These are phyloP conservation scores for Megalurothrips usitatus DNA, from an alignment of 2,888 invertebrate species.

Conservation along the genomic window DNA sequence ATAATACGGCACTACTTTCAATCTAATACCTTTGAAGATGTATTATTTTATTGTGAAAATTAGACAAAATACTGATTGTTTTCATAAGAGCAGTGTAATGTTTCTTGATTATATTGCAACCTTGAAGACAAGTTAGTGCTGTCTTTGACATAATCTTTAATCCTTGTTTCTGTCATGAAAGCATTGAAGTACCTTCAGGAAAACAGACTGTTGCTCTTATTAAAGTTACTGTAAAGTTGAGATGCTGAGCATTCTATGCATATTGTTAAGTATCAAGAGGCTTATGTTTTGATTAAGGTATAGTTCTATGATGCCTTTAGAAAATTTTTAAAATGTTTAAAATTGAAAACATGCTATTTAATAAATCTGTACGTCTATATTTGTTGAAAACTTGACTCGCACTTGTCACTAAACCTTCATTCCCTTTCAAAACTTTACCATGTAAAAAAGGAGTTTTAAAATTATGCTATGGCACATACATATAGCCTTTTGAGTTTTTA, in stretches of 20 bases:
- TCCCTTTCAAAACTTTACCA: not conserved
- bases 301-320: not conserved
- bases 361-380: not conserved
- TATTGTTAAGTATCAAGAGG: not conserved
- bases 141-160: not conserved
- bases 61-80: not conserved
- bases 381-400: conserved; percentile 1
- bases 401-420: not conserved
- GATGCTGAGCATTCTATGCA: conserved; percentile 18
- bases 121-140: not conserved
- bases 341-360: not conserved
- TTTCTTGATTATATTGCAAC: not conserved
- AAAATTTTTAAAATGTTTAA: not conserved
- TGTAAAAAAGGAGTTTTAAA: too few relatives aligned
- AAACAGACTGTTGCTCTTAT: conserved; percentile 3
- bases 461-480: too few relatives aligned
- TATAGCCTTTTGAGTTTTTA: too few relatives aligned
- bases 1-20: conserved; percentile 1
- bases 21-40: not conserved
- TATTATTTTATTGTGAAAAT: not conserved
- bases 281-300: not conserved
- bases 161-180: not conserved
- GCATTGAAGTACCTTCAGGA: not conserved
- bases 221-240: not conserved
- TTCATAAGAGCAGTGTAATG: not conserved